Conservation (phyloP, 2,113 vertebrate species). For the Cichladusa arquata region DNA sequence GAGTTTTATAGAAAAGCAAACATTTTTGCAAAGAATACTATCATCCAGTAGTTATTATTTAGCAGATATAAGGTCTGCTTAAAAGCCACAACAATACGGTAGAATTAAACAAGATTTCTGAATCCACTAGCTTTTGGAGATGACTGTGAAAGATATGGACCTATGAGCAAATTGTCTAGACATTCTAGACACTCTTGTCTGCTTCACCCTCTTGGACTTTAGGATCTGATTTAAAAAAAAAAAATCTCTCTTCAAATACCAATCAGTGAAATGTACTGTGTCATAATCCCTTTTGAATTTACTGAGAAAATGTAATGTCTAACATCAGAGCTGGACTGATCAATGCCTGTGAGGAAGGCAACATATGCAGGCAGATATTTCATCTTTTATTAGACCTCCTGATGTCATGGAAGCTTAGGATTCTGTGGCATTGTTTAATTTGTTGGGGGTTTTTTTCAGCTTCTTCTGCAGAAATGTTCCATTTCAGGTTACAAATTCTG, state of each 20-base stretch:
- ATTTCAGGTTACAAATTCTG: constrained; percentile 12
- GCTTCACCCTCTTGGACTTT: not conserved
- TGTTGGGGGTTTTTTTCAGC: not conserved
- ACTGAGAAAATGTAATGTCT: not conserved
- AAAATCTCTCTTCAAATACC: not conserved
- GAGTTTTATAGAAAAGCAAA: not conserved
- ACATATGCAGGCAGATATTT: not conserved
- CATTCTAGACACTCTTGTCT: not conserved
- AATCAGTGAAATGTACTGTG: not conserved
- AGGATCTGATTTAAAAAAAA: not conserved
- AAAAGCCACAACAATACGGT: not conserved
- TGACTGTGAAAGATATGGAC: not conserved
- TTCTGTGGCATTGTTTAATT: not conserved
- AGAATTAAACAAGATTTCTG: not conserved
- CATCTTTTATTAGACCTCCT: constrained; percentile 14
- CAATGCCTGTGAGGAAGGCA: not conserved
- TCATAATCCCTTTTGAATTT: not conserved
- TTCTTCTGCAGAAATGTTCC: constrained; percentile 14
- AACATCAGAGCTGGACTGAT: not conserved
- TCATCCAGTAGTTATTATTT: not conserved
- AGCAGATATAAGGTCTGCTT: not conserved
- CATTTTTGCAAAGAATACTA: not conserved
- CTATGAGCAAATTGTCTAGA: not conserved
- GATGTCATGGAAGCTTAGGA: not conserved
- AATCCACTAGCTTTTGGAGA: not conserved